Conservation (phyloP, 2,888 invertebrate genomes). For the Diaperis boleti region DNA sequence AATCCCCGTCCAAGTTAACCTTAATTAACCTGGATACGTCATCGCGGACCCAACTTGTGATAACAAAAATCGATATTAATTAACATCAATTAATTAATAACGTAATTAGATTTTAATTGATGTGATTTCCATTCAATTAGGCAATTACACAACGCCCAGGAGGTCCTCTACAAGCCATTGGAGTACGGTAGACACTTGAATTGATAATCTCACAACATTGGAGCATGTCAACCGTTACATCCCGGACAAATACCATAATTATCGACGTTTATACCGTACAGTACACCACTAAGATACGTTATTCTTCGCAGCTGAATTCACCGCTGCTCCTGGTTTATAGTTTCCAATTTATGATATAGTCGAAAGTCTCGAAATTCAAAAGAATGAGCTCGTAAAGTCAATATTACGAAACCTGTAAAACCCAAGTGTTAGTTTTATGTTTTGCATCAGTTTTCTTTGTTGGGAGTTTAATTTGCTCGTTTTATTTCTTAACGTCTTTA, state of each 20-base stretch:
- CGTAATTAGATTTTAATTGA: constrained; percentile 8
- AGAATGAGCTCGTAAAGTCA: constrained; percentile 2
- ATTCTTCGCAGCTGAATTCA: neutral
- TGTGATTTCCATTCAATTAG: constrained; percentile 23
- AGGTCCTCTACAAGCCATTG: neutral
- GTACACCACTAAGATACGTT: neutral
- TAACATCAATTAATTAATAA: constrained; percentile 12
- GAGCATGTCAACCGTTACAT: constrained; percentile 25
- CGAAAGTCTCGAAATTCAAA: constrained; percentile 1
- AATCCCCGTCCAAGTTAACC: neutral
- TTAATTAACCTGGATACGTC: neutral
- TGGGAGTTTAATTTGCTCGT: constrained; percentile 6
- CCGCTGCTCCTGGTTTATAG: neutral
- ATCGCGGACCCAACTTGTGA: neutral
- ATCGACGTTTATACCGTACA: neutral
- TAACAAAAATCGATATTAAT: constrained; percentile 2
- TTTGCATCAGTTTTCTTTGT: constrained; percentile 3
- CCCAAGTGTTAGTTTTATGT: neutral
- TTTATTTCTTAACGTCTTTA: constrained; percentile 12
- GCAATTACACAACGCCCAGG: constrained; percentile 22
- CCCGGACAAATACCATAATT: constrained; percentile 20
- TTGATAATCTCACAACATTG: constrained; percentile 10
- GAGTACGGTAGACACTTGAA: constrained; percentile 12
- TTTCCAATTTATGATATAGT: constrained; percentile 3
- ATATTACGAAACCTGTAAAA: constrained; percentile 5